Conservation (phyloP, 2,113 vertebrate genomes). For the Callaeas wilsoni region DNA sequence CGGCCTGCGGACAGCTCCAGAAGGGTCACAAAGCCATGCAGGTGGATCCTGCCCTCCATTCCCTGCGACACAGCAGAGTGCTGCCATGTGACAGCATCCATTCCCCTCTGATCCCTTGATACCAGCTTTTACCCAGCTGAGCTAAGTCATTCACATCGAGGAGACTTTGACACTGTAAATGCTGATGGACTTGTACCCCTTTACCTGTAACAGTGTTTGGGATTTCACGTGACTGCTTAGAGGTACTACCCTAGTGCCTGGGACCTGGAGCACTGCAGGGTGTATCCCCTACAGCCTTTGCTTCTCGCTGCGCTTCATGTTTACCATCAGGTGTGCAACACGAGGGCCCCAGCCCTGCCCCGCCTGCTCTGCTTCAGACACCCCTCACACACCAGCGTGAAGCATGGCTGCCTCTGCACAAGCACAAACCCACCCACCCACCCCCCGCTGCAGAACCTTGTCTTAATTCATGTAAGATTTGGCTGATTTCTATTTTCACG, state of each 20-base stretch:
- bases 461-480: background rate
- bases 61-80: background rate
- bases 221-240: background rate
- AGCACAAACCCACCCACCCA: background rate
- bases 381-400: accelerated
- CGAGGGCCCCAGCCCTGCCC: background rate
- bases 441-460: accelerated
- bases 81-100: accelerated
- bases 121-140: background rate
- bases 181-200: background rate
- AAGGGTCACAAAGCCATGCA: background rate
- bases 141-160: background rate
- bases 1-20: background rate
- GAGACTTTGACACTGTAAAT: background rate
- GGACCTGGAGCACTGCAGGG: background rate
- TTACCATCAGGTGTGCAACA: background rate
- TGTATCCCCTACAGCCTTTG: background rate
- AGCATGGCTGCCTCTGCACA: background rate
- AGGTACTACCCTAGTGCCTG: background rate
- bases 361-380: background rate
- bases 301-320: background rate
- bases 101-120: background rate
- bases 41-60: background rate
- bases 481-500: background rate
- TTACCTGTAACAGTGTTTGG: background rate